phyloP scores from a whole-genome alignment of 1,140 invertebrate species.

The Drosophila nikananu region DNA sequence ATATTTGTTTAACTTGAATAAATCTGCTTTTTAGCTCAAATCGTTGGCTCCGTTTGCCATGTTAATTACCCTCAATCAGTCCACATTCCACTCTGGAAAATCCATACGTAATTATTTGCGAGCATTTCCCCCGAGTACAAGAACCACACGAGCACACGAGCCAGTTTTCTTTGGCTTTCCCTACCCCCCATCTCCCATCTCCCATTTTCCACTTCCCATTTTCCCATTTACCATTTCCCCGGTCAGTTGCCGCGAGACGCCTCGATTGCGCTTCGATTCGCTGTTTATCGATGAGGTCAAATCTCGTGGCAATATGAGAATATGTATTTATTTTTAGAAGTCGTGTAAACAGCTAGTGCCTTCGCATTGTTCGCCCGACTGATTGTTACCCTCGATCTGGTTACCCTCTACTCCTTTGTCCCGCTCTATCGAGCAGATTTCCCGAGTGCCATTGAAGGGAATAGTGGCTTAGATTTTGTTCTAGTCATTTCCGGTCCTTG shows the following conservation, averaged over 20 bases:
- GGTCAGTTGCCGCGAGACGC: slow-evolving; percentile 1
- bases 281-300: slow-evolving; percentile 35
- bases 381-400: slow-evolving; percentile 7
- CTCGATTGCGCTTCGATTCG: slow-evolving; percentile 4
- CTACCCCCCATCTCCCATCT: not conserved
- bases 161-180: not conserved
- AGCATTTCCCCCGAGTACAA: not conserved
- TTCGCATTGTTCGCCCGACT: not conserved
- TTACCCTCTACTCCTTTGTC: not conserved
- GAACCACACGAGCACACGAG: not conserved
- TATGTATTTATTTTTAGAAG: slow-evolving; percentile 32
- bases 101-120: slow-evolving; percentile 5
- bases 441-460: slow-evolving; percentile 6
- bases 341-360: slow-evolving; percentile 13
- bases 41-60: not conserved
- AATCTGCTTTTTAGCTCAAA: not conserved
- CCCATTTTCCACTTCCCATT: not conserved
- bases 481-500: slow-evolving; percentile 37
- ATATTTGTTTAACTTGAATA: not conserved
- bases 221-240: not conserved
- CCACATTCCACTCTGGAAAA: not conserved
- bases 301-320: slow-evolving; percentile 9
- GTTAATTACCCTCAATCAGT: slow-evolving; percentile 4
- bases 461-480: too few species aligned
- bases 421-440: slow-evolving; percentile 26